Evolutionary conservation across 2,113 vertebrate genomes (phyloP).

Genomic region (Scolopax mira): DNA sequence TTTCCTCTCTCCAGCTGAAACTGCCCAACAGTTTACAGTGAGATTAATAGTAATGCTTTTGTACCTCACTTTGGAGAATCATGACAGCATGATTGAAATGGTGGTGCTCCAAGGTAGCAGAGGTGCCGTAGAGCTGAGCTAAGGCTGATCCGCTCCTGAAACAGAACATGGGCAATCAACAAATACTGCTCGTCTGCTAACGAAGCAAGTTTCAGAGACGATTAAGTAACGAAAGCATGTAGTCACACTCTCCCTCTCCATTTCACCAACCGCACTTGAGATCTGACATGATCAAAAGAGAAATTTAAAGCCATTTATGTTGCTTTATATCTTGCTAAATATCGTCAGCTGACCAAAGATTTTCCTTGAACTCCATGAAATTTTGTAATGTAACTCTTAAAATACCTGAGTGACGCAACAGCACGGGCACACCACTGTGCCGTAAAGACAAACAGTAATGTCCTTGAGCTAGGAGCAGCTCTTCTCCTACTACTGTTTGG

Average conservation of each 20-base stretch:
- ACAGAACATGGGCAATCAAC: slow-evolving; percentile 32
- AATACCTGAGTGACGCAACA: neutral
- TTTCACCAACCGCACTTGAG: neutral
- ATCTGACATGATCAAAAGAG: neutral
- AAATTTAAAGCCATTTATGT: neutral
- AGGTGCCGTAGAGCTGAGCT: slow-evolving; percentile 96
- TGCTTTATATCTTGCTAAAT: neutral
- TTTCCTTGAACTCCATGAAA: neutral
- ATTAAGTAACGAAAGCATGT: neutral
- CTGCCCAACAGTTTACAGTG: neutral
- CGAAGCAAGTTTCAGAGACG: neutral
- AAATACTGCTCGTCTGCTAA: neutral
- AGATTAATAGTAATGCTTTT: slow-evolving; percentile 28
- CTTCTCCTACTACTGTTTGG: neutral
- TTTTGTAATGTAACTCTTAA: neutral
- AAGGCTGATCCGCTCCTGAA: slow-evolving; percentile 95
- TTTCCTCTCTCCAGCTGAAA: slow-evolving; percentile 12
- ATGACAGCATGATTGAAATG: slow-evolving; percentile 99
- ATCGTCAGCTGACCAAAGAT: neutral
- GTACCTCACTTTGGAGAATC: slow-evolving; percentile 99
- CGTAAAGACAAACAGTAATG: neutral
- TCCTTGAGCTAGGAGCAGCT: neutral
- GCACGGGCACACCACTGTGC: rapidly evolving
- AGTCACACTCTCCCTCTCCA: neutral
- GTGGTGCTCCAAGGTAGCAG: slow-evolving; percentile 97